Conservation (phyloP, 2,888 invertebrate genomes). For the Mystacides longicornis region DNA sequence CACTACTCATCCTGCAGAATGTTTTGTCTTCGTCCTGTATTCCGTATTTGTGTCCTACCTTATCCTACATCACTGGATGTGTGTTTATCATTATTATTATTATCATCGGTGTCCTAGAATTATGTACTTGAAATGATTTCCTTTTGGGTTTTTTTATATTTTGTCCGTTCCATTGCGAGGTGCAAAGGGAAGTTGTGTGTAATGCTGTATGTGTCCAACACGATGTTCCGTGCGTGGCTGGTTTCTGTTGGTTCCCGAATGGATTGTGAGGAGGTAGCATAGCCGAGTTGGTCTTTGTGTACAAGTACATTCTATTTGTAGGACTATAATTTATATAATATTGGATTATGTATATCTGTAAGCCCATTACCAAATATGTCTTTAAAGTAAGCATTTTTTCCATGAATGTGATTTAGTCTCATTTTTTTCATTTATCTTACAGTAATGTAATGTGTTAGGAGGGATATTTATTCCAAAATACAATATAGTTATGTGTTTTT, state of each 20-base stretch:
- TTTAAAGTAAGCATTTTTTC: constrained; percentile 11
- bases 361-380: constrained; percentile 13
- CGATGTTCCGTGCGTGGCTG: no score
- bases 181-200: no score
- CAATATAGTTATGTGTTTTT: not conserved
- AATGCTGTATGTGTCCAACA: no score
- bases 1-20: no score
- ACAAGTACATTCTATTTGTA: constrained; percentile 15
- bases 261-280: constrained; percentile 23
- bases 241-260: no score
- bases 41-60: no score
- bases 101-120: constrained; percentile 20
- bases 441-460: not conserved
- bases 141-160: constrained; percentile 24
- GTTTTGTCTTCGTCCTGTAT: no score
- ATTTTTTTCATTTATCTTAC: not conserved
- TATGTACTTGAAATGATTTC: constrained; percentile 21
- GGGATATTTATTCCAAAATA: not conserved
- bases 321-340: constrained; percentile 11
- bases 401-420: not conserved
- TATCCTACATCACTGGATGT: no score
- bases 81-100: no score
- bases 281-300: constrained; percentile 22
- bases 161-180: constrained; percentile 24
- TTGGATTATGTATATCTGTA: constrained; percentile 2